phyloP scores from a whole-genome alignment of 2,113 vertebrate genomes.

The Tyrannus savana region DNA sequence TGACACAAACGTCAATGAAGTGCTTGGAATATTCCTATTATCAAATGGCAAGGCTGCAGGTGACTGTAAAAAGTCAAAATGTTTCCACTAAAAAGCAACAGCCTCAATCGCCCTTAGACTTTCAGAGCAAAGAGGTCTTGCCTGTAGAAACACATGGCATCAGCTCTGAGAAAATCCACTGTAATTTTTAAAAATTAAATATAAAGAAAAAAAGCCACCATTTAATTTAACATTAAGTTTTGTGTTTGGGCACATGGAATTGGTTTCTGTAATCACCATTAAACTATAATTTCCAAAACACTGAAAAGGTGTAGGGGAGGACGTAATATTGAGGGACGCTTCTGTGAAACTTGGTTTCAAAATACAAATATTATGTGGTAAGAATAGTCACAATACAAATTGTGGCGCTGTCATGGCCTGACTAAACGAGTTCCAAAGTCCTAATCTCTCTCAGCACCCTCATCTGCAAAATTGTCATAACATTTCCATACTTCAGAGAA shows the following conservation, averaged over 20 bases:
- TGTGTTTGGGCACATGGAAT: not conserved
- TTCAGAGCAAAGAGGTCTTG: not conserved
- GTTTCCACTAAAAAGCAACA: not conserved
- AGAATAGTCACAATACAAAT: not conserved
- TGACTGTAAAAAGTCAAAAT: not conserved
- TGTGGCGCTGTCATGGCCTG: not conserved
- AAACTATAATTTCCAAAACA: not conserved
- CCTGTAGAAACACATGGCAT: not conserved
- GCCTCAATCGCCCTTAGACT: not conserved
- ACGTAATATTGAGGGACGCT: rapidly evolving
- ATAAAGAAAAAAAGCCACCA: not conserved
- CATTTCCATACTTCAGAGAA: not conserved
- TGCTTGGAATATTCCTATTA: not conserved
- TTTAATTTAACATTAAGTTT: not conserved
- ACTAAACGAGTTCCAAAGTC: not conserved
- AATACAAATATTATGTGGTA: not conserved
- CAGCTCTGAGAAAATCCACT: not conserved
- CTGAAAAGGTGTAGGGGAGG: not conserved
- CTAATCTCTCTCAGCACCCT: not conserved
- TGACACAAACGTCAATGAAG: not conserved
- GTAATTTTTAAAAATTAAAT: not conserved
- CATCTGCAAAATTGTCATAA: not conserved
- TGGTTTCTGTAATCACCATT: not conserved
- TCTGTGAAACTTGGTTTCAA: not conserved
- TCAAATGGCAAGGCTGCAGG: not conserved